A percentile compares a stretch with the other conserved stretches of the same genome.
Evolutionary conservation across 2,888 invertebrate species (phyloP).

Genomic region (Notodonta dromedarius): DNA sequence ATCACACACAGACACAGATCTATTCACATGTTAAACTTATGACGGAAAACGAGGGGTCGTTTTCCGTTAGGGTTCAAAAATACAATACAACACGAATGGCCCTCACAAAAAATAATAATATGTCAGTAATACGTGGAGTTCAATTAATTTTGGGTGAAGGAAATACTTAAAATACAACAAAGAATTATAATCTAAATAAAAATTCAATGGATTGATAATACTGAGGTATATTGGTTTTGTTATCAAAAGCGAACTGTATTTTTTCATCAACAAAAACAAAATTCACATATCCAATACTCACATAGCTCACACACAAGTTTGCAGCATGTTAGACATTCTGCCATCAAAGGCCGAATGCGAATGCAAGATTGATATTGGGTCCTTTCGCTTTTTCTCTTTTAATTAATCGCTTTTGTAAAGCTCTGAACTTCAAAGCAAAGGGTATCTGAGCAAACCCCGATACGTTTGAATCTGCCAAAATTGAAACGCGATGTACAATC

Average conservation of each 20-base stretch:
- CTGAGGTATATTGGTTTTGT: too few species aligned
- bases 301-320: background rate
- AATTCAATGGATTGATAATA: too few species aligned
- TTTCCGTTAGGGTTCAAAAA: too few species aligned
- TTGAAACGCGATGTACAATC: constrained; percentile 38
- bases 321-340: constrained; percentile 8
- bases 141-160: too few species aligned
- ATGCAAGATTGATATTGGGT: constrained; percentile 53
- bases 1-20: too few species aligned
- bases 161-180: too few species aligned
- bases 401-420: constrained; percentile 64
- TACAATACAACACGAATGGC: too few species aligned
- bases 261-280: background rate
- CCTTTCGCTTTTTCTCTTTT: constrained; percentile 53
- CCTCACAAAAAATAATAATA: too few species aligned
- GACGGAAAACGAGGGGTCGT: too few species aligned
- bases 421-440: constrained; percentile 57
- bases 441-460: constrained; percentile 44
- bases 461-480: constrained; percentile 43
- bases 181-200: too few species aligned
- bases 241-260: background rate
- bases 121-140: too few species aligned
- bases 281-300: background rate
- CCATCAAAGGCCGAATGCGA: constrained; percentile 34
- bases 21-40: too few species aligned